Evolutionary conservation across 2,797 vertebrate genomes (phyloP), one percentile per base, ranked within the genome.

Genomic region (Dendrocincla fuliginosa): DNA sequence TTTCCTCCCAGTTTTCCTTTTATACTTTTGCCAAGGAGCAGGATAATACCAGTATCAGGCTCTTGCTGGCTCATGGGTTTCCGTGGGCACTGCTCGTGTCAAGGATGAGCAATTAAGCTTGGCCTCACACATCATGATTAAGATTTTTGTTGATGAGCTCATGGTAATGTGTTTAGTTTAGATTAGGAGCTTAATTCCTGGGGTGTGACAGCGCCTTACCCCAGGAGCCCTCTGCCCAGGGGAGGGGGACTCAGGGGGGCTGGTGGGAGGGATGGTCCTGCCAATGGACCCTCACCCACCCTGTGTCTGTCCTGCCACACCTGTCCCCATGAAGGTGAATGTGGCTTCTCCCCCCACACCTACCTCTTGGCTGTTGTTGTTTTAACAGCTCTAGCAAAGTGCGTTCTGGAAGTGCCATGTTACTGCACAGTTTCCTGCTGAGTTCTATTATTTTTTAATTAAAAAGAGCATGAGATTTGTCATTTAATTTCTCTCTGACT

Each of bases 61-160:
- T 97, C 95, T 96, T 35, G 23, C 50, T 55, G 94, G 89, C 93
- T 97, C 94, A 95, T 70, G 95, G 94, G 95, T 96, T 98, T 96
- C 96, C 28, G 55, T 7, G 64, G 96, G 89, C 96, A 50, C 95
- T 88, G 84, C 83, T 96, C 50, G 25, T 96, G 96, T 97, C 97
- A 96, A 96, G 97, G 97, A 96, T 96, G 85, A 94, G 97, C 97
- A 97, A 97, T 98, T 97, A 97, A 95, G 96, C 93, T 30, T 35
- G 88, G 96, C 96, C 97, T 95, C 67, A 44, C 81, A 37, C 96
- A 49, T 95, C 30, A 47, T 98, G 97, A 98, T 97, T 95, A 97
- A 97, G 97, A 94, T 97, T 97, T 97, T 91, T 90, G 96, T 92
- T 95, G 97, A 97, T 96, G 97, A 97, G 97, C 97, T 96, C 71